Percentiles rank a stretch among this genome's conserved stretches.
phyloP scores from a whole-genome alignment of 2,888 invertebrate species.

The Tenthredo livida region DNA sequence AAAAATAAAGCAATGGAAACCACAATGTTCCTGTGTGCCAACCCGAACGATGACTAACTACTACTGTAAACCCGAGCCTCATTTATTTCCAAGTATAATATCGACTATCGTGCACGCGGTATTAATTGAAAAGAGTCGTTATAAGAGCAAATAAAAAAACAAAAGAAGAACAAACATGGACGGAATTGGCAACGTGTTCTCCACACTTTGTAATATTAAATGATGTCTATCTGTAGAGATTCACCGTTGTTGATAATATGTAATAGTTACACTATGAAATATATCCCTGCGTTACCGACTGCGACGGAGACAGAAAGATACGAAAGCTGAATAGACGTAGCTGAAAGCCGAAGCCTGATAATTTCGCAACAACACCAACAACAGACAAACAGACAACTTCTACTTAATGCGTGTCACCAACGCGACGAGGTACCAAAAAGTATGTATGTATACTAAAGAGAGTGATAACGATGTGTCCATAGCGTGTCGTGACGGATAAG shows the following conservation, averaged over 20 bases:
- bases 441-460: neutral
- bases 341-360: neutral
- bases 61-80: neutral
- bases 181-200: neutral
- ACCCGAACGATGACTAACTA: neutral
- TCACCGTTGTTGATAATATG: neutral
- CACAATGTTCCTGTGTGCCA: neutral
- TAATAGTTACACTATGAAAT: neutral
- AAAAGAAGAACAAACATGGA: neutral
- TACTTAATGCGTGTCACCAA: neutral
- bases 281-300: neutral
- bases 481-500: conserved; percentile 13
- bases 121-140: neutral
- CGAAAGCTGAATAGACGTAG: neutral
- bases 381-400: neutral
- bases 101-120: neutral
- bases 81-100: neutral
- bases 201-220: neutral
- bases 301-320: neutral
- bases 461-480: neutral
- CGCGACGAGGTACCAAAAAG: neutral
- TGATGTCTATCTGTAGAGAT: neutral
- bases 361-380: neutral
- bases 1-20: neutral
- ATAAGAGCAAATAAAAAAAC: neutral